Base-by-base conservation (phyloP, 2,888 invertebrate species). In the Nysson spinosus region DNA sequence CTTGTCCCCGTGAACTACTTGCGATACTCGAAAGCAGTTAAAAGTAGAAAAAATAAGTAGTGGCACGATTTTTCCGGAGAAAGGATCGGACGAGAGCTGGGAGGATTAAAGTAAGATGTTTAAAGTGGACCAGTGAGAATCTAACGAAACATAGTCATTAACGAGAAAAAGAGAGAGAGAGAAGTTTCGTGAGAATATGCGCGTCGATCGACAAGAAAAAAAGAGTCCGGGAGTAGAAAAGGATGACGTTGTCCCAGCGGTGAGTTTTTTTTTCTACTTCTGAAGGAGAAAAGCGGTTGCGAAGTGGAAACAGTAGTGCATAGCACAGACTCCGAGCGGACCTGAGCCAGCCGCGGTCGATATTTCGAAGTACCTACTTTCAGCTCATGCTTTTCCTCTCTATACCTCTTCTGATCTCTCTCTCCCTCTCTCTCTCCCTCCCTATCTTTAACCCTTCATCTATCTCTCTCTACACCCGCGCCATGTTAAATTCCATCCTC, bases 341-440 rank as follows among this genome's bases (percentile, higher is more conserved):
- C 81, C 79, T 70, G 71, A 69, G 72, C 60, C 50, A 32, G 60
- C 57, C 77, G 12, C 73, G 82, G 81, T 85, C 85, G 85, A 85
- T 85, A 85, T 79, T 78, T 80, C 79, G 62, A 82, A 84, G 84
- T 83, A 75, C 82, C 84, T 82, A 83, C 85, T 85, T 83, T 81
- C 80, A 74, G 69, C 72, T 72, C 67, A 68, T 73, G 64, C 58
- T 51, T 61, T 54, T 55, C 34, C 20, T 14, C 30, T 62, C n/a
- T n/a, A n/a, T n/a, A n/a, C n/a, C n/a, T n/a, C n/a, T n/a, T n/a
- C n/a, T n/a, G n/a, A n/a, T n/a, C 51, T 49, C 46, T 56, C 65
- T 43, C 16, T 66, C 30, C 16, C 52, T 43, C 51, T 19, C 64
- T 40, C 69, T 37, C 60, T 62, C 52, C n/a, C n/a, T n/a, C n/a